These are phyloP conservation scores for Pardosa pseudoannulata DNA, from an alignment of 2,888 invertebrate species.

Conservation along the genomic window DNA sequence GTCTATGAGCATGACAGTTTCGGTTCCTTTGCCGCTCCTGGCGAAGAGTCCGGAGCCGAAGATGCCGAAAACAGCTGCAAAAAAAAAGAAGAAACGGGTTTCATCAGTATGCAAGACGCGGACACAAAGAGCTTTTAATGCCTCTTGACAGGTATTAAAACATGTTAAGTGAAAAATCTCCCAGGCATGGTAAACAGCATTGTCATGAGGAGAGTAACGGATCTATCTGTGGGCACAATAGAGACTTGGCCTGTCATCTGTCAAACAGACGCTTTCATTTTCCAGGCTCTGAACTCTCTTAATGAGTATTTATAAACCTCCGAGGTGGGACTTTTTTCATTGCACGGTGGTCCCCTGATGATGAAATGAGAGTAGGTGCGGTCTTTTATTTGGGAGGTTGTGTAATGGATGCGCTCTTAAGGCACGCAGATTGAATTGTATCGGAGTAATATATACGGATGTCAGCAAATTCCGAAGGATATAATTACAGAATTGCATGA, in stretches of 20 bases:
- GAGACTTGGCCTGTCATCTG: neutral
- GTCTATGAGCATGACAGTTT: constrained; percentile 74
- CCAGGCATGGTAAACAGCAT: constrained; percentile 43
- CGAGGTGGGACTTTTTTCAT: neutral
- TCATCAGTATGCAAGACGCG: constrained; percentile 47
- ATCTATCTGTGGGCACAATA: neutral
- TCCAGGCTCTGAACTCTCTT: neutral
- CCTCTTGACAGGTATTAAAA: constrained; percentile 61
- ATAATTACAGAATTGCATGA: no score
- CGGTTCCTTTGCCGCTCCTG: constrained; percentile 73
- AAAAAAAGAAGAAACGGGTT: neutral
- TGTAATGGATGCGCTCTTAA: no score
- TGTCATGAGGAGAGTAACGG: constrained; percentile 43
- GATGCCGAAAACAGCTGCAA: constrained; percentile 74
- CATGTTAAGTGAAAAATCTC: constrained; percentile 50
- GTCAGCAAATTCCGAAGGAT: no score
- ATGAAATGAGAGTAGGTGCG: neutral
- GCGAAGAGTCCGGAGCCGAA: constrained; percentile 73
- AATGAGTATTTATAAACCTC: neutral
- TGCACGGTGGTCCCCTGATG: neutral
- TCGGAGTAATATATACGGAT: no score
- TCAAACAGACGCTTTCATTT: neutral
- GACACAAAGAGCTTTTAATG: constrained; percentile 36
- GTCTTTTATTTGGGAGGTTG: neutral
- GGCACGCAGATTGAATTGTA: no score